Percentiles rank a stretch among this genome's conserved stretches.
These are phyloP conservation scores for Drosophila parvula DNA, from an alignment of 1,140 invertebrate genomes.

Conservation along the genomic window DNA sequence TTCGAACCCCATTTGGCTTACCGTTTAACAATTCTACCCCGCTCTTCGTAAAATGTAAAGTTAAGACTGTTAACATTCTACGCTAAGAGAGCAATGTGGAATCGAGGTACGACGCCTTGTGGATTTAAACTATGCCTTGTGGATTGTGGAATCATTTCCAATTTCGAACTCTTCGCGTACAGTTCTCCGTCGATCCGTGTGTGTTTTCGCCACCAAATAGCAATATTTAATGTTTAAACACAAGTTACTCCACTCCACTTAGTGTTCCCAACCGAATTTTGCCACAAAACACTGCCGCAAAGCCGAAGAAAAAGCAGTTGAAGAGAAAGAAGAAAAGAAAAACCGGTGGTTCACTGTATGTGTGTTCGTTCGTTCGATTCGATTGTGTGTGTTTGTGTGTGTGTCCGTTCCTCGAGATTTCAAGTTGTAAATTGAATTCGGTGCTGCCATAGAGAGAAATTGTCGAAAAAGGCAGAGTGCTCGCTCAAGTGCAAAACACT, in stretches of 20 bases:
- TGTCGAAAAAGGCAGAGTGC: constrained; percentile 64
- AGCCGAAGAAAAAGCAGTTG: constrained; percentile 55
- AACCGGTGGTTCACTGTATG: constrained; percentile 75
- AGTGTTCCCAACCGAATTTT: constrained; percentile 25
- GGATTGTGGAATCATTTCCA: constrained; percentile 48
- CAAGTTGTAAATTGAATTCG: constrained; percentile 68
- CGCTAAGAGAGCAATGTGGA: too few relatives aligned
- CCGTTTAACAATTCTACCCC: too few relatives aligned
- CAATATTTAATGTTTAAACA: constrained; percentile 48
- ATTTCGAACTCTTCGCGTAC: constrained; percentile 65
- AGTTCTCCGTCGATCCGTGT: constrained; percentile 45
- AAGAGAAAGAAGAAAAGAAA: constrained; percentile 74
- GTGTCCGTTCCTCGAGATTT: constrained; percentile 52
- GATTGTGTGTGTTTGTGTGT: constrained; percentile 63
- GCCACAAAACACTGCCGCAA: constrained; percentile 49
- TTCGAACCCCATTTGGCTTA: too few relatives aligned
- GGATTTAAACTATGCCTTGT: too few relatives aligned
- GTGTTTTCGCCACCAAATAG: constrained; percentile 54
- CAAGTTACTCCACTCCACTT: constrained; percentile 14
- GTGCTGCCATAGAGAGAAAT: constrained; percentile 65
- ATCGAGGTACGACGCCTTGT: too few relatives aligned
- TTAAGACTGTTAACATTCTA: too few relatives aligned
- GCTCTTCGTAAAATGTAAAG: too few relatives aligned
- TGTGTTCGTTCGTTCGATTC: constrained; percentile 56
- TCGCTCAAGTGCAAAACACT: constrained; percentile 67